Evolutionary conservation across 2,797 vertebrate genomes (phyloP), one percentile per base, ranked within the genome.

Genomic region (Lutjanus campechanus): DNA sequence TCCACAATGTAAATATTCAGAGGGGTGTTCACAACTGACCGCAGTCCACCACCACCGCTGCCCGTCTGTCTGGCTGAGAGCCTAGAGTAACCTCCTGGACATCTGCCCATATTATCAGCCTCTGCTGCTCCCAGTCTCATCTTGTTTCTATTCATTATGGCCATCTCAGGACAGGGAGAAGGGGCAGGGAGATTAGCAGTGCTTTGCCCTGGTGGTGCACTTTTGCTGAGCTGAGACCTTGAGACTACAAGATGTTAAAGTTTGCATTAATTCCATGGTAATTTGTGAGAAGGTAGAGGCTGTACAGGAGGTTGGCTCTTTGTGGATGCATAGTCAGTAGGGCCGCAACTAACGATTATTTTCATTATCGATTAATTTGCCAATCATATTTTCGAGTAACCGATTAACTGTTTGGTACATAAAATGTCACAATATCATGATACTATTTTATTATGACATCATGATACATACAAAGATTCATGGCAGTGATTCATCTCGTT

Each of bases 11-110:
- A 88, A 92, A 92, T 89, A 94, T 92, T 90, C 83, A 84, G 56
- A 83, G 51, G 71, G 79, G n/a, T 69, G 73, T 81, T 77, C 90
- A 76, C 85, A 80, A 60, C 84, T 91, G 91, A 93, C 90, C 92
- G 81, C 92, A 90, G 78, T 85, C 77, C 81, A 83, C 80, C 82
- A 79, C 29, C 29, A 43, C 87, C 36, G 49, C 89, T 82, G 89
- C 71, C 81, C 76, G 76, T 59, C 91, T 93, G 92, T 61, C 91
- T 93, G 92, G 91, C 92, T 55, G 82, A 65, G 75, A 89, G 92
- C 93, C 91, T 83, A 64, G 85, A 93, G 83, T 84, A 92, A 89
- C 89, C 88, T 92, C 91, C 76, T 92, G 91, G 93, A 94, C 86
- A 83, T 91, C 76, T 92, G 91, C 94, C 92, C 91, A 81, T 84